Percentiles rank a stretch among this genome's conserved stretches.
These are phyloP conservation scores for Arrhamphus sclerolepis DNA, from an alignment of 2,797 vertebrate species.

Conservation along the genomic window DNA sequence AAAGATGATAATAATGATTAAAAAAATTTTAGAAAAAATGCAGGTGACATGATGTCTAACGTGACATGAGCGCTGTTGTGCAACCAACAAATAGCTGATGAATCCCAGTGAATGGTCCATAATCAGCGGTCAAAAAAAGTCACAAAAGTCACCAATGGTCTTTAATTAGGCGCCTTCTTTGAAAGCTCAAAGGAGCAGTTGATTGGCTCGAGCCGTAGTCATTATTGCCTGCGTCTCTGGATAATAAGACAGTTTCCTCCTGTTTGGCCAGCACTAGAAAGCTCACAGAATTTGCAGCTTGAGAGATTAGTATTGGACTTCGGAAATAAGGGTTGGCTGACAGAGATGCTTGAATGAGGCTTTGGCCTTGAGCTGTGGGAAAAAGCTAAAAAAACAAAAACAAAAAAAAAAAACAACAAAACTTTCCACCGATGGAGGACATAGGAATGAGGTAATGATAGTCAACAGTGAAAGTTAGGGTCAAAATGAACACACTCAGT, in stretches of 20 bases:
- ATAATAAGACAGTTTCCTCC: slow-evolving; percentile 70
- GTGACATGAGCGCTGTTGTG: slow-evolving; percentile 51
- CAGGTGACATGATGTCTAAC: no score
- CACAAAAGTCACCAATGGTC: slow-evolving; percentile 77
- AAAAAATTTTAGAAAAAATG: no score
- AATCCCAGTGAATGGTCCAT: slow-evolving; percentile 65
- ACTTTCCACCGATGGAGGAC: slow-evolving; percentile 7
- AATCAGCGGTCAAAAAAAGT: slow-evolving; percentile 76
- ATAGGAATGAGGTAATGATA: neutral
- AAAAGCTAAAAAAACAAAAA: slow-evolving; percentile 23
- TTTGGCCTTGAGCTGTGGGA: slow-evolving; percentile 24
- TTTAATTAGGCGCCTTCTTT: slow-evolving; percentile 75
- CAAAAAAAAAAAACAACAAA: slow-evolving; percentile 16
- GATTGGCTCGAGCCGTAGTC: slow-evolving; percentile 61
- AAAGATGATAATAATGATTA: no score
- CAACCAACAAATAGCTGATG: slow-evolving; percentile 66
- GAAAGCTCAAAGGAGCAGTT: slow-evolving; percentile 62
- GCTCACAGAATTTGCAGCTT: slow-evolving; percentile 60
- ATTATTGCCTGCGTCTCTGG: slow-evolving; percentile 69
- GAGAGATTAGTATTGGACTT: slow-evolving; percentile 59
- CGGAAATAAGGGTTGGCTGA: slow-evolving; percentile 24
- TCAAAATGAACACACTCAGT: slow-evolving; percentile 12
- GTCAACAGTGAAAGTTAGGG: slow-evolving; percentile 7
- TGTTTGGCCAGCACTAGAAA: slow-evolving; percentile 58
- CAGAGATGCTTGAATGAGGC: slow-evolving; percentile 35